phyloP scores from a whole-genome alignment of 2,888 invertebrate species.

The Silvanus unidentatus region DNA sequence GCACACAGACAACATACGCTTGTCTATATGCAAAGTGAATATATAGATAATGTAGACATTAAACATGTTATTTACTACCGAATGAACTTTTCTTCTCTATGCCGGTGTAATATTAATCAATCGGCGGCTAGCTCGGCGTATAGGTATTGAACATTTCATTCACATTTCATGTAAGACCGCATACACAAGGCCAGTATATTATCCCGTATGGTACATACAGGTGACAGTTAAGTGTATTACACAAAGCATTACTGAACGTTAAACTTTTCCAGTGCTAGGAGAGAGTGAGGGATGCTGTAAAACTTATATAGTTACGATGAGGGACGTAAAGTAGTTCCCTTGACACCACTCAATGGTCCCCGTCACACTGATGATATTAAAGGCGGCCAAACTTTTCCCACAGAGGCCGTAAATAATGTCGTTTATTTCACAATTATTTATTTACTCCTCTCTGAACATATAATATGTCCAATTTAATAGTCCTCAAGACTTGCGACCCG shows the following conservation, averaged over 20 bases:
- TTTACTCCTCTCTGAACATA: no score
- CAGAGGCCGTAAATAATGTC: constrained; percentile 4
- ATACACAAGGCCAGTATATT: no score
- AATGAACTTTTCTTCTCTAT: constrained; percentile 14
- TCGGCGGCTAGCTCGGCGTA: no score
- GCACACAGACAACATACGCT: constrained; percentile 9
- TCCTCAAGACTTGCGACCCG: no score
- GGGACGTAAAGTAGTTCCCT: constrained; percentile 9
- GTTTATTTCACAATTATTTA: background rate
- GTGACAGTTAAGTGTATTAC: constrained; percentile 26
- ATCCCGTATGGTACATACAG: constrained; percentile 14
- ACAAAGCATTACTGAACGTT: constrained; percentile 18
- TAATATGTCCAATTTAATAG: no score
- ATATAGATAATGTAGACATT: constrained; percentile 23
- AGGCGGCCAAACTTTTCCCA: constrained; percentile 2
- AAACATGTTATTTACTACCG: constrained; percentile 28
- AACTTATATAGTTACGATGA: constrained; percentile 13
- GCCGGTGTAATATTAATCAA: background rate
- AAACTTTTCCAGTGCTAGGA: constrained; percentile 6
- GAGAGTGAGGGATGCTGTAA: constrained; percentile 13
- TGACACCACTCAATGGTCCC: constrained; percentile 3
- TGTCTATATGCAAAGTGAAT: constrained; percentile 24
- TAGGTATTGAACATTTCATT: background rate
- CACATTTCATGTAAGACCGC: no score
- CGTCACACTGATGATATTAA: constrained; percentile 6